Base-by-base conservation (phyloP, 2,113 vertebrate species). In the Gallinago jamesoni region DNA sequence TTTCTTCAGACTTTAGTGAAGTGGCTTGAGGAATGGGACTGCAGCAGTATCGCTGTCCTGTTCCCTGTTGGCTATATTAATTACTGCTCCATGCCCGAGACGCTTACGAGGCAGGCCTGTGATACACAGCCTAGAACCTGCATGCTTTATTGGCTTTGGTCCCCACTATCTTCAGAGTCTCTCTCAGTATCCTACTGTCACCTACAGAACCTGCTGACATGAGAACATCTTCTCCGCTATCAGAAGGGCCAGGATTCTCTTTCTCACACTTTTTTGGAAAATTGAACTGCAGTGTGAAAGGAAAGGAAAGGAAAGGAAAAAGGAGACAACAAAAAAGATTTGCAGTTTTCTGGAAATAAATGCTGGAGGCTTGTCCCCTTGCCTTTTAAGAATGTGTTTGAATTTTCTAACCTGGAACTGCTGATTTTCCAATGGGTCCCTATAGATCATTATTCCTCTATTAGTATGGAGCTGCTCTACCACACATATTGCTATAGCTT, bases 181-280 rank as follows among this genome's bases (percentile, higher is more conserved):
- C 79, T 64, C 82, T 87, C 50, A 8, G 31, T 45, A 76, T 83
- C 47, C 14, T 57, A 35, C 39, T 79, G 81, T 87, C 89, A 82
- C 62, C 87, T 66, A 76, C 19, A 76, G 66, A 84, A 67, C 73
- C 82, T 85, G 67, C 74, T 76, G 93, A 95, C 81, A 84, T 0
- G 1, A 66, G 48, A 93, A 76, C 76, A 76, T 87, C 90, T 70
- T 73, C 70, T 48, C 78, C 50, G 35, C 74, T 72, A 79, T 35
- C 53, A 50, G 30, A 85, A 85, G 43, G 70, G 56, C 56, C 5
- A 0, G 7, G 35, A 56, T 67, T 95, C 75, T 79, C 62, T 60
- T 92, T 92, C 85, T 84, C 37, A 55, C 43, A 30, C 30, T 50
- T 45, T 63, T 94, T 89, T 91, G 87, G 92, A 91, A 88, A 95